Evolutionary conservation across 1,140 invertebrate species (phyloP).

Genomic region (Aphelenchoides besseyi): DNA sequence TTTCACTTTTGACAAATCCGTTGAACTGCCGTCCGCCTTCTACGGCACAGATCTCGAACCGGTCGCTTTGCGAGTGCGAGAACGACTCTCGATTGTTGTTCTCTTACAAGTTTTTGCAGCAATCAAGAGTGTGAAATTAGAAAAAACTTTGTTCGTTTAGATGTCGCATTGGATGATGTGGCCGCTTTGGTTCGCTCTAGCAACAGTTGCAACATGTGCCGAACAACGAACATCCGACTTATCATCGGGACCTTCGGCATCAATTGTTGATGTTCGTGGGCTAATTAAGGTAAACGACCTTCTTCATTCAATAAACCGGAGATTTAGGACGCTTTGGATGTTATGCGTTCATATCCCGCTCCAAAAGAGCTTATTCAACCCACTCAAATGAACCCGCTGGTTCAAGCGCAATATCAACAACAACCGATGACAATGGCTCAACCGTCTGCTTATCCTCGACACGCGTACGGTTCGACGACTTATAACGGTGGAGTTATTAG

Average conservation of each 20-base stretch:
- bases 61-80: neutral
- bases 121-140: neutral
- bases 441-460: neutral
- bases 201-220: neutral
- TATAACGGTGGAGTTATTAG: slow-evolving; percentile 9
- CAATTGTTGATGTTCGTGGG: neutral
- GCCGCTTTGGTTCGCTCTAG: neutral
- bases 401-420: slow-evolving; percentile 14
- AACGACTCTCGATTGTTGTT: neutral
- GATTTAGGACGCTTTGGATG: slow-evolving; percentile 30
- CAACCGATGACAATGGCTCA: neutral
- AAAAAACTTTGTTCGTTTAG: neutral
- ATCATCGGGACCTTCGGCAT: neutral
- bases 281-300: neutral
- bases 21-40: neutral
- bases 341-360: slow-evolving; percentile 37
- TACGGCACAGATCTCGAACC: neutral
- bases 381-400: neutral
- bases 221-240: neutral
- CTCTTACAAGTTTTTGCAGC: neutral
- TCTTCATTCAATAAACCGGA: neutral
- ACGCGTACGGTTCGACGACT: slow-evolving; percentile 1
- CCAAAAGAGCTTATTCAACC: slow-evolving; percentile 23
- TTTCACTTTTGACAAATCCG: neutral
- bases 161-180: neutral